A percentile compares a stretch with the other conserved stretches of the same genome.
phyloP scores from a whole-genome alignment of 2,113 vertebrate genomes.

The Oplegnathus fasciatus region DNA sequence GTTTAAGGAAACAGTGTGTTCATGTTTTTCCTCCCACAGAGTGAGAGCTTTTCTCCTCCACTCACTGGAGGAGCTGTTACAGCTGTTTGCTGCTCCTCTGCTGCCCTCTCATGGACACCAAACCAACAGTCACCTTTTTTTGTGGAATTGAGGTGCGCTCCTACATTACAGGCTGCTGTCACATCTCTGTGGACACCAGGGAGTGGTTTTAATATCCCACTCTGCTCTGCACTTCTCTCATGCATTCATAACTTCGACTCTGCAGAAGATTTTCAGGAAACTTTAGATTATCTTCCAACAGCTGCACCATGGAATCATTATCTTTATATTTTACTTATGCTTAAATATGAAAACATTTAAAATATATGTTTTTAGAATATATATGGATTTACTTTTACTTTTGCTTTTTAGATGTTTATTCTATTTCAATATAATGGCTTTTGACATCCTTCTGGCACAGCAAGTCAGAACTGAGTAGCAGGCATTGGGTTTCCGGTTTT shows the following conservation, averaged over 20 bases:
- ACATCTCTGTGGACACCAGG: not conserved
- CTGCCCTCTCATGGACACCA: conserved; percentile 45
- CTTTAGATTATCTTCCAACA: not conserved
- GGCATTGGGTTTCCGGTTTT: not conserved
- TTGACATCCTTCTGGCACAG: not conserved
- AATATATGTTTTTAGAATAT: too few relatives aligned
- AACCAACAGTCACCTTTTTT: not conserved
- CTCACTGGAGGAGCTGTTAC: not conserved
- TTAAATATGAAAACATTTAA: too few relatives aligned
- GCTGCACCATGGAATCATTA: too few relatives aligned
- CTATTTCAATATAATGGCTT: not conserved
- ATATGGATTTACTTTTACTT: too few relatives aligned
- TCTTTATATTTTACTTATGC: too few relatives aligned
- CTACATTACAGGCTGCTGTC: not conserved
- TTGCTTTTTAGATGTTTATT: not conserved
- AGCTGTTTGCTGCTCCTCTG: conserved; percentile 1
- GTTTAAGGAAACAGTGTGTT: not conserved
- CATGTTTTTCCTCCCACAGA: not conserved
- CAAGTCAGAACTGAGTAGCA: not conserved
- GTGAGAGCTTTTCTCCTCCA: not conserved
- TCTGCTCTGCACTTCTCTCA: not conserved
- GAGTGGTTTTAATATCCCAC: not conserved
- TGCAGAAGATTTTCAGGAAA: not conserved
- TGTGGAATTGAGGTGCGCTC: too few relatives aligned
- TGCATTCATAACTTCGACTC: not conserved